A percentile compares a stretch with the other conserved stretches of the same genome.
Conservation (phyloP, 2,113 vertebrate genomes). For the Pantherophis guttatus region DNA sequence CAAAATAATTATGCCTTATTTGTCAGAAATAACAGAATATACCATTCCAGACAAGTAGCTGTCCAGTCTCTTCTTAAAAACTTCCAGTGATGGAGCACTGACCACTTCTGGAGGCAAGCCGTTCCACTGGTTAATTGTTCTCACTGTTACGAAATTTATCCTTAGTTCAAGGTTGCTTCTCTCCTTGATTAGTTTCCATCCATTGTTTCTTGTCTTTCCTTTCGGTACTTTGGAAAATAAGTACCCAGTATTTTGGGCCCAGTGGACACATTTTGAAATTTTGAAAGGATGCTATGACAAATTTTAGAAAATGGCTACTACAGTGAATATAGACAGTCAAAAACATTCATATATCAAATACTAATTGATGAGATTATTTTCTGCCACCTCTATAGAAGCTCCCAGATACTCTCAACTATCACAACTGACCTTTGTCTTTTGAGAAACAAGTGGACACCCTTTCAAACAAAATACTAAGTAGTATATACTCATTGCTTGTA, state of each 20-base stretch:
- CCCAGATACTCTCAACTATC: neutral
- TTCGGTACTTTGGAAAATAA: no score
- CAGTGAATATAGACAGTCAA: neutral
- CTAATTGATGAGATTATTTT: neutral
- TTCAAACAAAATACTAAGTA: neutral
- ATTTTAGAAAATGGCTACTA: neutral
- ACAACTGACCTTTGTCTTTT: neutral
- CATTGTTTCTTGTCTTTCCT: no score
- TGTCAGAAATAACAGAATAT: neutral
- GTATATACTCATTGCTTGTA: neutral
- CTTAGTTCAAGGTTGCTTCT: no score
- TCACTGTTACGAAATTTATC: no score
- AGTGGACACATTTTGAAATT: neutral
- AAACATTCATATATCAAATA: neutral
- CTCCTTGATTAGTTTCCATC: no score
- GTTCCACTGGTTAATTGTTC: neutral
- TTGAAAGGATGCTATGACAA: neutral
- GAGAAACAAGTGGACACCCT: neutral
- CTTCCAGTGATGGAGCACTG: neutral
- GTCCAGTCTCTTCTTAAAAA: neutral
- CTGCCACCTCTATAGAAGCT: neutral
- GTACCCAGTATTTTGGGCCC: neutral
- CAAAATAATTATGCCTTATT: neutral
- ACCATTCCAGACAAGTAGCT: neutral
- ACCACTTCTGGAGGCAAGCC: neutral